Conservation (phyloP, 2,113 vertebrate species). For the Proteles cristata region DNA sequence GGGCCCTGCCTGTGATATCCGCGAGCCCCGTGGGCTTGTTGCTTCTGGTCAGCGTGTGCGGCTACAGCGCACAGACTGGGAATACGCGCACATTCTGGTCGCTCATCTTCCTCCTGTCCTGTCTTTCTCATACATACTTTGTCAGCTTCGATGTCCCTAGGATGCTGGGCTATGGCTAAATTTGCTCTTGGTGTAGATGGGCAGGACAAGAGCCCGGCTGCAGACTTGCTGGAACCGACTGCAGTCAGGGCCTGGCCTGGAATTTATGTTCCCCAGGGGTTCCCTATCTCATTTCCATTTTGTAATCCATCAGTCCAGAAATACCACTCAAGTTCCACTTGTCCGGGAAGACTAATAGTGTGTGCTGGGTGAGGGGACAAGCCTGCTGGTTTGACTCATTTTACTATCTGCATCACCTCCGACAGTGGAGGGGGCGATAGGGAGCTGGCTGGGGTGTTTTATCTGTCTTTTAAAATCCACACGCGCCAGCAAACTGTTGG, state of each 20-base stretch:
- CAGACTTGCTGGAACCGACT: neutral
- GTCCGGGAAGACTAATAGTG: neutral
- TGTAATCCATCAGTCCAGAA: neutral
- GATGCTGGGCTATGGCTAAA: neutral
- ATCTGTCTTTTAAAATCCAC: neutral
- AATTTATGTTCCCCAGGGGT: neutral
- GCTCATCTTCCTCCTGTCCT: neutral
- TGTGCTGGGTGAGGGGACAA: neutral
- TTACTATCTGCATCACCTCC: neutral
- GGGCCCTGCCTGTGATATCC: neutral
- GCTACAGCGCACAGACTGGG: neutral
- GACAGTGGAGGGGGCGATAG: fast-evolving
- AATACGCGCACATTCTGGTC: neutral
- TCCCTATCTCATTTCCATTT: neutral
- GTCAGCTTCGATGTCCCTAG: neutral
- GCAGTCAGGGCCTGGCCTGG: neutral
- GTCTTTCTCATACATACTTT: neutral
- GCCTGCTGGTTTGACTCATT: neutral
- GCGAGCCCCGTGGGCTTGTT: fast-evolving
- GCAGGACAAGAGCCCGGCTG: neutral
- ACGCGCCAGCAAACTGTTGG: neutral
- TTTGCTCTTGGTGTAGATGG: neutral
- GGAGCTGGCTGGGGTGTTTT: too few species aligned
- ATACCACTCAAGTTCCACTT: neutral
- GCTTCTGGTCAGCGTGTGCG: fast-evolving